Evolutionary conservation across 2,113 vertebrate species (phyloP).

Genomic region (Myiopsitta monachus): DNA sequence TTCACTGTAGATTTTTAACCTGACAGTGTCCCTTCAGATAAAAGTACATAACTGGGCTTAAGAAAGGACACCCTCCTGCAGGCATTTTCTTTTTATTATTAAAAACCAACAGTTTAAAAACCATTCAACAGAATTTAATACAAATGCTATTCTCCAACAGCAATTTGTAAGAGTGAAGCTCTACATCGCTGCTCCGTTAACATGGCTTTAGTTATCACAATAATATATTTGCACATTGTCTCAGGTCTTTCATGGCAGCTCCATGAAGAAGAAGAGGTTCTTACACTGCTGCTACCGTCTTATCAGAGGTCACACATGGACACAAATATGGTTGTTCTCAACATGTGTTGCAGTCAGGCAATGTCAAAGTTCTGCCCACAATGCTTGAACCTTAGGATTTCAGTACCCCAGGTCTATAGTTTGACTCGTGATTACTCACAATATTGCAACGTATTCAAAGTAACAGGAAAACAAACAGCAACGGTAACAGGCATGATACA

Average conservation of each 20-base stretch:
- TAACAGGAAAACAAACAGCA: conserved; percentile 33
- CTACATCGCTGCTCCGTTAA: conserved; percentile 11
- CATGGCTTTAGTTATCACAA: conserved; percentile 60
- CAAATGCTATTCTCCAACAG: too few relatives aligned
- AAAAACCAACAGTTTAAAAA: conserved; percentile 53
- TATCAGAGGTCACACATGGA: background rate
- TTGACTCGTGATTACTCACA: background rate
- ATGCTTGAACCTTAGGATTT: background rate
- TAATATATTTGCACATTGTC: background rate
- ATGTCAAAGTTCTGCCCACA: background rate
- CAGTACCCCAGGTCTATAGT: background rate
- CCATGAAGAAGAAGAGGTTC: background rate
- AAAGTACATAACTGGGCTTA: background rate
- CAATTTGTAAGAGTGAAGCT: conserved; percentile 37
- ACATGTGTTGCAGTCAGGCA: background rate
- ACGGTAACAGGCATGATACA: background rate
- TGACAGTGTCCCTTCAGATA: background rate
- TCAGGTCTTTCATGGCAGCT: background rate
- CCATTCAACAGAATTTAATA: conserved; percentile 44
- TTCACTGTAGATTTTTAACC: background rate
- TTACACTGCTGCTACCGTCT: background rate
- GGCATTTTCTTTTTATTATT: conserved; percentile 54
- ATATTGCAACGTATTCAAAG: background rate
- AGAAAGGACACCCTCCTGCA: background rate
- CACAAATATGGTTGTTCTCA: background rate